Percentiles rank a stretch among this genome's conserved stretches.
phyloP scores from a whole-genome alignment of 2,888 invertebrate genomes.

The Corythucha ciliata region DNA sequence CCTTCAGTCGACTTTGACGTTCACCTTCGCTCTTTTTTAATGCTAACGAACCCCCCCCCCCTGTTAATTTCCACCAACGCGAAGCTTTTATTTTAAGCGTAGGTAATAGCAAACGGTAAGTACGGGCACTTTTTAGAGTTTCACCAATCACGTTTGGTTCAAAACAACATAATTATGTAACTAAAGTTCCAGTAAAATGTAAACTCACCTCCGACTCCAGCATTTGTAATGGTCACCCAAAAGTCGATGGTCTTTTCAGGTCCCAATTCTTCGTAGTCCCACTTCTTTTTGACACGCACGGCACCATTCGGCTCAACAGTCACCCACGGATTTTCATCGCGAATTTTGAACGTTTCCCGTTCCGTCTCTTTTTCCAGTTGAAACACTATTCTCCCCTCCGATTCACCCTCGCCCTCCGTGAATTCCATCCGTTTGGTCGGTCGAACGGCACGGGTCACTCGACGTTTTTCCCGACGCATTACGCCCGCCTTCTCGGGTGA shows the following conservation, averaged over 20 bases:
- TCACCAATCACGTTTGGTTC: too few relatives aligned
- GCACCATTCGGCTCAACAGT: constrained; percentile 85
- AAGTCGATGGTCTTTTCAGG: constrained; percentile 93
- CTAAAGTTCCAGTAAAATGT: too few relatives aligned
- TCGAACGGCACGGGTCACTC: constrained; percentile 81
- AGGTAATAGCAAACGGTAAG: too few relatives aligned
- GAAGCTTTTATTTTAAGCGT: too few relatives aligned
- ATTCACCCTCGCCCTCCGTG: constrained; percentile 81
- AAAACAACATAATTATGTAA: too few relatives aligned
- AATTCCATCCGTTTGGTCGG: constrained; percentile 91
- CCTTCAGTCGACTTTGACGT: too few relatives aligned
- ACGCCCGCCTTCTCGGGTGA: constrained; percentile 20
- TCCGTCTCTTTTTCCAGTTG: constrained; percentile 86
- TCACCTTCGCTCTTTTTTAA: too few relatives aligned
- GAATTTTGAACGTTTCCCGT: constrained; percentile 83
- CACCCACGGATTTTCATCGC: constrained; percentile 90
- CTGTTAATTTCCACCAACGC: too few relatives aligned
- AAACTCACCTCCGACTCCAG: constrained; percentile 68
- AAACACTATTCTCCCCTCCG: constrained; percentile 79
- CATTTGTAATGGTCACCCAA: constrained; percentile 88
- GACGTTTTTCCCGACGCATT: constrained; percentile 51
- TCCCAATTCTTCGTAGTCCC: constrained; percentile 91
- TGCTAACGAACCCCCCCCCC: too few relatives aligned
- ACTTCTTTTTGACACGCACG: constrained; percentile 88
- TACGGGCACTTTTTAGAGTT: too few relatives aligned